Percentiles rank a stretch among this genome's conserved stretches.
Conservation (phyloP, 2,797 vertebrate genomes). For the Fistularia tabacaria region DNA sequence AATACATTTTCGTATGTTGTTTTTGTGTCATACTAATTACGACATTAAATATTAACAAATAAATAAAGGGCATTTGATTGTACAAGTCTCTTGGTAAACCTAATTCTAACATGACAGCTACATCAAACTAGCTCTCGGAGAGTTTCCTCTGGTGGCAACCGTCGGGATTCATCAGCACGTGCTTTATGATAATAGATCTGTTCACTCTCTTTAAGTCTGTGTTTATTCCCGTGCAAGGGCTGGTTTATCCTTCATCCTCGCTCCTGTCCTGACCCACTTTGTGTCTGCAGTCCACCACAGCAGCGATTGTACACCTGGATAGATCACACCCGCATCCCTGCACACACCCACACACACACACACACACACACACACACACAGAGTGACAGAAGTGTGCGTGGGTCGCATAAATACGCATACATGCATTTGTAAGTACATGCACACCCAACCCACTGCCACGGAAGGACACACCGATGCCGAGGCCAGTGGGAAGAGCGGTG, state of each 20-base stretch:
- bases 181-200: not conserved
- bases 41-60: too few species aligned
- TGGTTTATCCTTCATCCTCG: conserved; percentile 8
- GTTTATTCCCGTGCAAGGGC: not conserved
- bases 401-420: conserved; percentile 4
- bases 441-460: conserved; percentile 1
- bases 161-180: too few species aligned
- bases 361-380: too few species aligned
- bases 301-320: conserved; percentile 57
- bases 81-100: too few species aligned
- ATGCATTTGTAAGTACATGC: too few species aligned
- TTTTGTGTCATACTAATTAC: too few species aligned
- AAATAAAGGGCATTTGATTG: too few species aligned
- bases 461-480: not conserved
- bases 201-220: conserved; percentile 9
- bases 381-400: conserved; percentile 7
- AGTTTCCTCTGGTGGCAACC: too few species aligned
- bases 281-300: conserved; percentile 45
- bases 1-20: too few species aligned
- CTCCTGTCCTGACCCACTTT: conserved; percentile 60
- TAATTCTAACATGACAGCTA: too few species aligned
- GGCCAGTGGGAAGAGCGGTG: conserved; percentile 23
- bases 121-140: too few species aligned
- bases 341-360: not conserved
- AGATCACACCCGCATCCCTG: conserved; percentile 28